Conservation (phyloP, 2,113 vertebrate species). For the Taurulus bubalis region DNA sequence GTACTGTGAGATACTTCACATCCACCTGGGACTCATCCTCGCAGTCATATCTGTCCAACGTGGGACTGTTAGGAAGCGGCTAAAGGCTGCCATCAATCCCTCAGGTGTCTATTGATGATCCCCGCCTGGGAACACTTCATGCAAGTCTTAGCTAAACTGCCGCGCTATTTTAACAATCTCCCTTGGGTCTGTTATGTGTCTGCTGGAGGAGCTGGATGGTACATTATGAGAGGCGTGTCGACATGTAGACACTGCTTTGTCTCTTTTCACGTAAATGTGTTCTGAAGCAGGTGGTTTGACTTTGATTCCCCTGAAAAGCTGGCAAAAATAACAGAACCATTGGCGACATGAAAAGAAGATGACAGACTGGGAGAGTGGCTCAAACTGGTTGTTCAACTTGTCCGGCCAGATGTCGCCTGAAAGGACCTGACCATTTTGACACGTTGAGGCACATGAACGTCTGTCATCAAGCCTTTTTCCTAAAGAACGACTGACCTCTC, state of each 20-base stretch:
- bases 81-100: conserved; percentile 74
- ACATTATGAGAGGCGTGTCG: conserved; percentile 50
- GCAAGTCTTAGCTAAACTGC: conserved; percentile 70
- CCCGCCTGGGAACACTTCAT: conserved; percentile 64
- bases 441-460: conserved; percentile 2
- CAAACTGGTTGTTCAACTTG: conserved; percentile 28
- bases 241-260: conserved; percentile 34
- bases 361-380: conserved; percentile 1
- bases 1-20: conserved; percentile 54
- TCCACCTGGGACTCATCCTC: conserved; percentile 71
- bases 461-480: background rate
- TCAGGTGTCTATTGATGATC: conserved; percentile 71
- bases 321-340: background rate
- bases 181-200: conserved; percentile 65
- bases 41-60: conserved; percentile 63
- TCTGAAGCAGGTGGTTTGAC: conserved; percentile 19
- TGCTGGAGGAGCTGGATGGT: conserved; percentile 46
- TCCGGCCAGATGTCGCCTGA: conserved; percentile 4
- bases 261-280: conserved; percentile 5
- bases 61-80: conserved; percentile 68
- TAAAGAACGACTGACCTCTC: conserved; percentile 11
- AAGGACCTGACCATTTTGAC: conserved; percentile 23
- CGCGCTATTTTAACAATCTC: conserved; percentile 76
- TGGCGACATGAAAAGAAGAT: conserved; percentile 27
- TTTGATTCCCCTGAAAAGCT: background rate